Percentiles rank a stretch among this genome's conserved stretches.
Evolutionary conservation across 2,888 invertebrate genomes (phyloP).

Genomic region (Deroplatys truncata): DNA sequence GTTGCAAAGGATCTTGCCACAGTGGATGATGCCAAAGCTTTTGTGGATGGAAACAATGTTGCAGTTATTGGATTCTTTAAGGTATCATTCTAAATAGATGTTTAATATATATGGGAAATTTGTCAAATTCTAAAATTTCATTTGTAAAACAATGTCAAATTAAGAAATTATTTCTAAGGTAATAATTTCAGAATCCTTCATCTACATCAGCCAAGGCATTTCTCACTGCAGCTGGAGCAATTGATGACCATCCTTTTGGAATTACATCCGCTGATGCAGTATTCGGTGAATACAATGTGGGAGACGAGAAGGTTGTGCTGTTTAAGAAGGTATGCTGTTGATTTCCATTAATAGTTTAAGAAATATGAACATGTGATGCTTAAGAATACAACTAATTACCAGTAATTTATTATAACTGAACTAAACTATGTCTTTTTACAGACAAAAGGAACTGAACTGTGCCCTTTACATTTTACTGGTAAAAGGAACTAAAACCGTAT

Average conservation of each 20-base stretch:
- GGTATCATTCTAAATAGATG: constrained; percentile 37
- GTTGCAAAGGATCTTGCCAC: constrained; percentile 76
- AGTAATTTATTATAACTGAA: too few species aligned
- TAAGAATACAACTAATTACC: too few species aligned
- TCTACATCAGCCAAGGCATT: constrained; percentile 79
- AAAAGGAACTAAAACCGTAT: too few species aligned
- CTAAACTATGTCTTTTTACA: too few species aligned
- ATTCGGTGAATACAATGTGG: constrained; percentile 72
- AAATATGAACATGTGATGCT: background rate
- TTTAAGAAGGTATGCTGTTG: constrained; percentile 79
- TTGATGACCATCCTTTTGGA: constrained; percentile 88
- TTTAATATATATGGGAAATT: too few species aligned
- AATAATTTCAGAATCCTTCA: constrained; percentile 56
- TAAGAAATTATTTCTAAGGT: background rate
- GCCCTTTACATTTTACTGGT: too few species aligned
- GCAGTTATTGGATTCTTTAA: constrained; percentile 88
- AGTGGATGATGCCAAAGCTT: constrained; percentile 77
- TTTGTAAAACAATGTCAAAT: too few species aligned
- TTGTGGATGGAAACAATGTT: constrained; percentile 76
- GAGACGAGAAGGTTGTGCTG: constrained; percentile 75
- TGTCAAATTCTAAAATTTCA: background rate
- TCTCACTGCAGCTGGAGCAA: constrained; percentile 69
- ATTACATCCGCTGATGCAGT: constrained; percentile 76
- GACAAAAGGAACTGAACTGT: too few species aligned
- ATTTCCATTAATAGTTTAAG: background rate